Conservation (phyloP, 2,797 vertebrate genomes). For the Borostomias antarcticus region DNA sequence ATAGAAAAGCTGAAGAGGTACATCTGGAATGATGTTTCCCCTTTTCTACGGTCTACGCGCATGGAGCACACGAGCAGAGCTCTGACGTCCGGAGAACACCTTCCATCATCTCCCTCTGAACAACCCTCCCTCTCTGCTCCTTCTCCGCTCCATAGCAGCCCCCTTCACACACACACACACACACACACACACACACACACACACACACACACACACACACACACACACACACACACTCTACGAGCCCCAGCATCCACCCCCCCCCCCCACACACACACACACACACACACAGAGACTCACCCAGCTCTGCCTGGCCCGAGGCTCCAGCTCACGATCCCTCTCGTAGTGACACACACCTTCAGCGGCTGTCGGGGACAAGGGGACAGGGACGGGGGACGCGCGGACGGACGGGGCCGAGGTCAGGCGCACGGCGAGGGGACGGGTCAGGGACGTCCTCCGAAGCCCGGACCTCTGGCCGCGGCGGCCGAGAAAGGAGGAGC, state of each 20-base stretch:
- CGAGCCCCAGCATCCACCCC: too few species aligned
- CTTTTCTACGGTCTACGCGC: not conserved
- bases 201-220: too few species aligned
- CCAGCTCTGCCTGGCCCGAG: slow-evolving; percentile 61
- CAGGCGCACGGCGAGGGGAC: slow-evolving; percentile 24
- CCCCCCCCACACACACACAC: not conserved
- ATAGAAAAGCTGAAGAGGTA: too few species aligned
- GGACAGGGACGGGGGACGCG: slow-evolving; percentile 40
- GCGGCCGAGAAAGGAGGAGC: slow-evolving; percentile 38
- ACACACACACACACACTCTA: too few species aligned
- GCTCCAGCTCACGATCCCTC: slow-evolving; percentile 55
- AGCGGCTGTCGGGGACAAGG: slow-evolving; percentile 61
- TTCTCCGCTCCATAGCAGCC: slow-evolving; percentile 60
- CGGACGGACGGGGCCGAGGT: slow-evolving; percentile 13
- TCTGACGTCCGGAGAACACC: slow-evolving; percentile 31
- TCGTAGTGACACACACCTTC: slow-evolving; percentile 58
- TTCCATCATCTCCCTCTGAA: slow-evolving; percentile 42
- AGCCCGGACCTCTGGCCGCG: slow-evolving; percentile 28
- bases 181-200: too few species aligned
- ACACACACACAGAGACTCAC: slow-evolving; percentile 74
- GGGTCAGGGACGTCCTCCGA: slow-evolving; percentile 45
- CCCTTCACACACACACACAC: slow-evolving; percentile 36
- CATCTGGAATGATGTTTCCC: not conserved
- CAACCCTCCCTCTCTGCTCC: slow-evolving; percentile 24
- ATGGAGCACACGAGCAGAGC: slow-evolving; percentile 24